Conservation (phyloP, 2,888 invertebrate species). For the Sycophila texana region DNA sequence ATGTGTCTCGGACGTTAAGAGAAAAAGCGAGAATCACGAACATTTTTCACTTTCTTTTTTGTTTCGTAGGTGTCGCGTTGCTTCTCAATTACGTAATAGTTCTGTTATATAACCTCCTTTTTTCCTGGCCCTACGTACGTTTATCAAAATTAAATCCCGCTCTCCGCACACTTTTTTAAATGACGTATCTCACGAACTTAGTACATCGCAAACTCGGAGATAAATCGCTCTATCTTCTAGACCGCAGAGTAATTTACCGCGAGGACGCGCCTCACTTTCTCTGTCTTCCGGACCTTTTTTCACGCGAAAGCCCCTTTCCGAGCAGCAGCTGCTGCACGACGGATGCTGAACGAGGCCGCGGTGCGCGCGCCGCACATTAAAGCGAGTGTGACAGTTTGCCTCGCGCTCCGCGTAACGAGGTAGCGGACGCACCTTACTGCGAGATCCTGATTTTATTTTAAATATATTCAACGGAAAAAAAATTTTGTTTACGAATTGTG, state of each 20-base stretch:
- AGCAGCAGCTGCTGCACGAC: conserved; percentile 39
- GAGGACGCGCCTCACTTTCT: conserved; percentile 23
- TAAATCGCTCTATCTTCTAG: too few species aligned
- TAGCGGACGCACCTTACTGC: background rate
- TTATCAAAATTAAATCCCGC: too few species aligned
- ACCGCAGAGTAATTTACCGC: background rate
- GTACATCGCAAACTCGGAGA: too few species aligned
- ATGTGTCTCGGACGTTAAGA: conserved; percentile 2
- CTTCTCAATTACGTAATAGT: too few species aligned
- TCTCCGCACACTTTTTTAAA: too few species aligned
- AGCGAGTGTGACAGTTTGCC: conserved; percentile 35
- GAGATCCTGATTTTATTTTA: background rate
- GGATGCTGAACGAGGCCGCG: conserved; percentile 29
- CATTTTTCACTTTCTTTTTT: background rate
- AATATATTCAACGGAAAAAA: too few species aligned
- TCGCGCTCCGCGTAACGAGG: conserved; percentile 37
- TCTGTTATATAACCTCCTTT: background rate
- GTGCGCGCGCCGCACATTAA: background rate
- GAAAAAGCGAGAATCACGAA: background rate
- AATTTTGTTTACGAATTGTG: too few species aligned
- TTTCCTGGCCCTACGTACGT: background rate
- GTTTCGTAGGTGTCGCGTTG: too few species aligned
- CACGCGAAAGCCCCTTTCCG: background rate
- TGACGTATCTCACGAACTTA: too few species aligned
- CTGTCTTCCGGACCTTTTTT: conserved; percentile 11